Evolutionary conservation across 2,113 vertebrate species (phyloP), one percentile per base, ranked within the genome.

Genomic region (Thunnus maccoyii): DNA sequence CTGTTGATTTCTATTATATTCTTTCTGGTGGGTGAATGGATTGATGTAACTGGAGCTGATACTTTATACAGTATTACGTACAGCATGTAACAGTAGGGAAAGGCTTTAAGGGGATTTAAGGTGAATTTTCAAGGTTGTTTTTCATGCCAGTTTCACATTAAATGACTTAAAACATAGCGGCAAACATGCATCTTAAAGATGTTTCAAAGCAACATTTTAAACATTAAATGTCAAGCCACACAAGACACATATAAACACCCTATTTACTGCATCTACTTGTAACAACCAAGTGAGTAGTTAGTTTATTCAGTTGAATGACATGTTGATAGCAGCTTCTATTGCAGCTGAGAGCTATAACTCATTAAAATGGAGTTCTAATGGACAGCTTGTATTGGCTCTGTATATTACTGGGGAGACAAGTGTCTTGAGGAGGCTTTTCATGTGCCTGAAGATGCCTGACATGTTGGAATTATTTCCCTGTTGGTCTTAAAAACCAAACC

Each of bases 371-470:
- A 86, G 68, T 75, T 82, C 50, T 88, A 92, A 91, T 84, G 88
- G 91, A 90, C 92, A 93, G 61, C 57, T 41, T 79, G 76, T 80
- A 86, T 86, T 71, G 60, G 44, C 56, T 80, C 54, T 84, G 74
- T 92, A 80, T 92, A 88, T 88, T 85, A 75, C 73, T 36, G 55
- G 44, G 78, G 32, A 79, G 80, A 84, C 72, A 75, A 72, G 71
- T 74, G 84, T 86, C 87, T 84, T 83, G 9, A 72, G 87, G 86
- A 85, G 85, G 65, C 46, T 79, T 87, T 90, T 90, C 74, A 84
- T 78, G 64, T 72, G 86, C 60, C 36, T 68, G 58, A 87, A 71
- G 80, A 87, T 74, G 67, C 70, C 76, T 84, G 84, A 85, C 84
- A 83, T 70, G 72, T 73, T 80, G 68, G 47, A 84, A 83, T 88